A percentile compares a stretch with the other conserved stretches of the same genome.
These are phyloP conservation scores for Cosmia pyralina DNA, from an alignment of 2,888 invertebrate species.

Conservation along the genomic window DNA sequence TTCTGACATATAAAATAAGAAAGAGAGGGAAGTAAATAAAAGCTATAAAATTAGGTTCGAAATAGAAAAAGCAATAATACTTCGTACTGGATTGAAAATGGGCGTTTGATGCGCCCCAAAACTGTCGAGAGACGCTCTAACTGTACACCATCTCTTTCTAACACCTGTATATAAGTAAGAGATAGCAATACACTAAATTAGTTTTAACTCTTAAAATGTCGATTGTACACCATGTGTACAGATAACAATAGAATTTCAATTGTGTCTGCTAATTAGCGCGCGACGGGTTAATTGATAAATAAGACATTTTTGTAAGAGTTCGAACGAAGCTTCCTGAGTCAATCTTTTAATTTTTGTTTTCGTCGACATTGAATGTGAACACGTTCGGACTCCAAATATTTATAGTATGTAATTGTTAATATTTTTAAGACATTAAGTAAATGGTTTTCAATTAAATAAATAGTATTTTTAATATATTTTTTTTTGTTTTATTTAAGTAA, in stretches of 20 bases:
- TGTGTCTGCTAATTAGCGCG: too few relatives aligned
- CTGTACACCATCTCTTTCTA: not conserved
- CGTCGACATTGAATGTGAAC: slow-evolving; percentile 17
- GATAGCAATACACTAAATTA: not conserved
- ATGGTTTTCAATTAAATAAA: slow-evolving; percentile 59
- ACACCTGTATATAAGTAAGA: not conserved
- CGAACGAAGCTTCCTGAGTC: slow-evolving; percentile 20
- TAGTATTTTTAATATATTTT: slow-evolving; percentile 50
- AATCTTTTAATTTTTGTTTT: not conserved
- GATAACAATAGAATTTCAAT: too few relatives aligned
- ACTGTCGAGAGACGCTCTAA: not conserved
- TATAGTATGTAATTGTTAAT: slow-evolving; percentile 58
- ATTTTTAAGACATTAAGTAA: slow-evolving; percentile 57
- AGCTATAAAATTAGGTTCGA: not conserved
- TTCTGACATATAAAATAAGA: not conserved
- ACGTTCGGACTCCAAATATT: slow-evolving; percentile 48
- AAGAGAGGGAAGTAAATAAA: not conserved
- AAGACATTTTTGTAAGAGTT: slow-evolving; percentile 48
- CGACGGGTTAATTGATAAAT: not conserved
- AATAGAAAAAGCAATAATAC: not conserved
- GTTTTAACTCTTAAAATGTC: too few relatives aligned
- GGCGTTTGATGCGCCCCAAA: too few relatives aligned
- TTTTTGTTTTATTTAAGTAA: not conserved
- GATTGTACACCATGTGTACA: too few relatives aligned
- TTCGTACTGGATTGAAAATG: not conserved